Percentiles rank a stretch among this genome's conserved stretches.
Conservation (phyloP, 2,797 vertebrate species). For the Anguilla megastoma region DNA sequence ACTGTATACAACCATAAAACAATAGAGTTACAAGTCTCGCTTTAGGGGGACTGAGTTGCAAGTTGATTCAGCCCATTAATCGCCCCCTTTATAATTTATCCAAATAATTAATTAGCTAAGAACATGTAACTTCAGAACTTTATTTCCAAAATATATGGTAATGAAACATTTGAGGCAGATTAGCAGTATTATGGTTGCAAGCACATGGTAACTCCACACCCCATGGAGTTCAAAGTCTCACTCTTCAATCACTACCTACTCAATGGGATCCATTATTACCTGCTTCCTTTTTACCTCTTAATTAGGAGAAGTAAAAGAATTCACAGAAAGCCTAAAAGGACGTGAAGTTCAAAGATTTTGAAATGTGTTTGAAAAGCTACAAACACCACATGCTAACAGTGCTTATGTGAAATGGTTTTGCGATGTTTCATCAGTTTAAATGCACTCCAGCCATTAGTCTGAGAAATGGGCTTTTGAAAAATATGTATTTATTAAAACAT, state of each 20-base stretch:
- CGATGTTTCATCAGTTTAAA: not conserved
- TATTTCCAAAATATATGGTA: not conserved
- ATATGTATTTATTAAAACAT: not conserved
- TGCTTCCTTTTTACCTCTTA: not conserved
- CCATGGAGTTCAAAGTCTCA: not conserved
- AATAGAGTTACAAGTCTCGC: not conserved
- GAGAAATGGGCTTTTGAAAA: not conserved
- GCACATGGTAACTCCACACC: not conserved
- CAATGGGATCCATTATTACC: not conserved
- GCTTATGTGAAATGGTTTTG: not conserved
- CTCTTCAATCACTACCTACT: not conserved
- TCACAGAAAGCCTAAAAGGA: not conserved
- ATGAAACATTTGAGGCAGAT: not conserved
- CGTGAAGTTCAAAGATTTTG: not conserved
- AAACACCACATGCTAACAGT: not conserved
- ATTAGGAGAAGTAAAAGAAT: not conserved
- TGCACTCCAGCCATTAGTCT: not conserved
- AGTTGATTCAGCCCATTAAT: not conserved
- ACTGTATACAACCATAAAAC: not conserved
- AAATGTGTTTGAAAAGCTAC: not conserved
- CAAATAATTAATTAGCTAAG: not conserved
- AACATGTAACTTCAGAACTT: not conserved
- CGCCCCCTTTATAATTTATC: not conserved
- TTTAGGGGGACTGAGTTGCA: not conserved
- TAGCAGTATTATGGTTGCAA: not conserved